These are phyloP conservation scores for Nephrotoma guestfalica DNA, from an alignment of 2,888 invertebrate species.

Conservation along the genomic window DNA sequence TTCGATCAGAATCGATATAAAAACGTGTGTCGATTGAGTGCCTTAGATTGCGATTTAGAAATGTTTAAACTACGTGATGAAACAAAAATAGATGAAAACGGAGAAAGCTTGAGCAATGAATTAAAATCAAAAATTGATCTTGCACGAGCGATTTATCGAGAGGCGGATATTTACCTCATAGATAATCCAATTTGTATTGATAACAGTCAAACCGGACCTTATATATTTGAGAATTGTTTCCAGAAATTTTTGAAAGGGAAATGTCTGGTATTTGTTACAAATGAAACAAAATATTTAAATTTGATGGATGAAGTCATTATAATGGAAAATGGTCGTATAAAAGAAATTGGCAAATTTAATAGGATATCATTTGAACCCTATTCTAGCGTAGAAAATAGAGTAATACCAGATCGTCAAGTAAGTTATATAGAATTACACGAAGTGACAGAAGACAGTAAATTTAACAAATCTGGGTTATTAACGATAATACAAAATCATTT, in stretches of 20 bases:
- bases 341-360: background rate
- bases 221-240: slow-evolving; percentile 52
- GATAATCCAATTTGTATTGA: slow-evolving; percentile 59
- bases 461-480: background rate
- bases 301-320: slow-evolving; percentile 34
- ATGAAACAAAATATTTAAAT: slow-evolving; percentile 56
- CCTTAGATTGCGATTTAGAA: slow-evolving; percentile 43
- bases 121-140: slow-evolving; percentile 55
- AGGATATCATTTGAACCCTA: background rate
- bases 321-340: slow-evolving; percentile 26
- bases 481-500: background rate
- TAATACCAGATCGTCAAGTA: background rate
- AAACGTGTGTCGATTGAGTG: slow-evolving; percentile 36
- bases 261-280: slow-evolving; percentile 43
- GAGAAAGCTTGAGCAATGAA: slow-evolving; percentile 41
- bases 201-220: slow-evolving; percentile 51
- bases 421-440: background rate
- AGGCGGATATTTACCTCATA: slow-evolving; percentile 50
- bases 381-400: background rate
- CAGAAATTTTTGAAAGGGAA: slow-evolving; percentile 34
- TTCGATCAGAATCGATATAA: slow-evolving; percentile 34
- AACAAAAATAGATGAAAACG: slow-evolving; percentile 35
- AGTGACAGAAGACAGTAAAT: background rate
- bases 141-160: slow-evolving; percentile 48
- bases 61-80: slow-evolving; percentile 35